Base-by-base conservation (phyloP, 2,888 invertebrate species). In the Ferdinandea cuprea region DNA sequence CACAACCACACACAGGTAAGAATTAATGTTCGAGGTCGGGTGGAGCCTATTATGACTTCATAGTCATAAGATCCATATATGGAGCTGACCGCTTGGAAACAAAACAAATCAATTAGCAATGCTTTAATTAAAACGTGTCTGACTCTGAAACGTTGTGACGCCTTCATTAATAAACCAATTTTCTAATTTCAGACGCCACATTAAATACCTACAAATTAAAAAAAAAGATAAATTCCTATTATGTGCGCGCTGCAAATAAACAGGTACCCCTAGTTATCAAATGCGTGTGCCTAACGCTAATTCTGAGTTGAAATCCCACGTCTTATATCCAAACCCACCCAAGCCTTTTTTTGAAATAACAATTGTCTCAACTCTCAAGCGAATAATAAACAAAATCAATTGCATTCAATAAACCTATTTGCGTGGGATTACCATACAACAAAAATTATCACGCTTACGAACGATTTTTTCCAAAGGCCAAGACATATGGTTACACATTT, bases 331-430 rank as follows among this genome's bases (percentile, higher is more conserved):
- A 44, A 63, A 25, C 54, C 63, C 44, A 56, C 44, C 17, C 63
- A 56, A 19, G 42, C 21, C n/a, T 15, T 52, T 30, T 11, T n/a
- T 37, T 40, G 46, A n/a, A 73, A 63, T 40, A 21, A 40, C 8
- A 40, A 35, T 37, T 48, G 37, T 25, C 13, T 13, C 58, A 40
- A 74, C 30, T 25, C 13, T 13, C 58, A 40, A 74, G 56, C 40
- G 40, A 25, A 21, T 46, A 40, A 42, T 46, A 54, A 63, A 15
- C 7, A 35, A 72, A 46, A 46, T 73, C 46, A 73, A 46, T 73
- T 48, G 46, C 56, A 48, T 63, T 56, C 50, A 58, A 66, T 50
- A n/a, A n/a, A n/a, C n/a, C n/a, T 0, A 37, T 30, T 15, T 13
- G 42, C 32, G 65, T 65, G 65, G 65, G 73, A 56, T 40, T 28